A percentile compares a stretch with the other conserved stretches of the same genome.
Evolutionary conservation across 2,113 vertebrate species (phyloP).

Genomic region (Malurus alboscapulatus): DNA sequence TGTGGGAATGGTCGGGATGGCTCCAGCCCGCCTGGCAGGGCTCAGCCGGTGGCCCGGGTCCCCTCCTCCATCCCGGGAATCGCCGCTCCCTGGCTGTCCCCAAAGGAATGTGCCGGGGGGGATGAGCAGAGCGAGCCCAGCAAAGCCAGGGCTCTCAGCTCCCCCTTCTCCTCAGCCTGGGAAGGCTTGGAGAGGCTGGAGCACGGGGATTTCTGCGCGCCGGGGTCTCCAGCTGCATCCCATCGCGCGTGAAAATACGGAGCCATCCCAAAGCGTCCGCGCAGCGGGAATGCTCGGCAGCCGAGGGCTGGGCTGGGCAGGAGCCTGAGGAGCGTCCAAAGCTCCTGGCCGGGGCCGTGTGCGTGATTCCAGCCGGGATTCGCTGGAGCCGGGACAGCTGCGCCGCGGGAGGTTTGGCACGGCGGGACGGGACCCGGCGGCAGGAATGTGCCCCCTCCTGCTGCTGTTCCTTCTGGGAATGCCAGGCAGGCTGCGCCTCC

Average conservation of each 20-base stretch:
- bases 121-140: background rate
- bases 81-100: rapidly evolving
- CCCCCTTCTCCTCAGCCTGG: background rate
- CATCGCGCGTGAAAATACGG: background rate
- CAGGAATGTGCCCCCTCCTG: background rate
- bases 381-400: background rate
- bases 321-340: background rate
- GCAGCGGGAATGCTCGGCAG: rapidly evolving
- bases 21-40: background rate
- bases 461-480: background rate
- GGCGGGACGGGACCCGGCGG: rapidly evolving
- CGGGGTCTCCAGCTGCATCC: background rate
- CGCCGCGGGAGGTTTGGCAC: background rate
- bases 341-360: background rate
- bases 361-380: background rate
- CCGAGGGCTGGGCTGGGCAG: background rate
- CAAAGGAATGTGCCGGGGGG: background rate
- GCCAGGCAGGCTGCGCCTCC: rapidly evolving
- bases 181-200: background rate
- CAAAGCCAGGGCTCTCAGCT: rapidly evolving
- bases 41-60: background rate
- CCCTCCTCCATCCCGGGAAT: background rate
- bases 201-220: rapidly evolving
- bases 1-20: background rate
- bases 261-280: background rate